Evolutionary conservation across 2,888 invertebrate species (phyloP).

Genomic region (Erebia palarica): DNA sequence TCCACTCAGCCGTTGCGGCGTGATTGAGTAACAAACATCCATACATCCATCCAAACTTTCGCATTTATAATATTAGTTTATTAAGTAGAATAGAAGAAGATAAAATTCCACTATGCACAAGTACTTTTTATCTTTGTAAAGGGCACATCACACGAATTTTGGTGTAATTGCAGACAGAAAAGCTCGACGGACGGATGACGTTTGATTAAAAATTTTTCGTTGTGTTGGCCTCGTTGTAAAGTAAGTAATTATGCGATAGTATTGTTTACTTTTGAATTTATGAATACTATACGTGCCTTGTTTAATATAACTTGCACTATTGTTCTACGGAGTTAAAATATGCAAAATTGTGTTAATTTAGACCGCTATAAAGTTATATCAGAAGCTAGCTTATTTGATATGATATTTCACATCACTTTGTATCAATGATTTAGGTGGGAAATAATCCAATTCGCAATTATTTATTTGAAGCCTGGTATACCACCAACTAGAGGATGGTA

Average conservation of each 20-base stretch:
- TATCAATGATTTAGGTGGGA: background rate
- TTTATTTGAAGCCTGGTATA: too few species aligned
- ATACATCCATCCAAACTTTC: too few species aligned
- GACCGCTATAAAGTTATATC: background rate
- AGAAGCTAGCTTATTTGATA: background rate
- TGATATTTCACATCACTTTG: background rate
- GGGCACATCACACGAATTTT: slow-evolving; percentile 41
- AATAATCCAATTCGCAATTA: too few species aligned
- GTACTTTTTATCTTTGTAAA: slow-evolving; percentile 29
- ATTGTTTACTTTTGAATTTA: slow-evolving; percentile 24
- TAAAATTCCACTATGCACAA: too few species aligned
- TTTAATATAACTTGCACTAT: slow-evolving; percentile 11
- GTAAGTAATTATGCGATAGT: slow-evolving; percentile 33
- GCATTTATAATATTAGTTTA: too few species aligned
- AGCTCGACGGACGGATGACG: slow-evolving; percentile 37
- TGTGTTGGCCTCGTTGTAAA: slow-evolving; percentile 29
- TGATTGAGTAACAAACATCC: too few species aligned
- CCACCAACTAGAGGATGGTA: too few species aligned
- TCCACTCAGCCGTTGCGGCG: too few species aligned
- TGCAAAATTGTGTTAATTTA: background rate
- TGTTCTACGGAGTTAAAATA: slow-evolving; percentile 2
- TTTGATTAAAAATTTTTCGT: slow-evolving; percentile 41
- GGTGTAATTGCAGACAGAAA: slow-evolving; percentile 40
- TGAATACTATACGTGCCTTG: slow-evolving; percentile 5
- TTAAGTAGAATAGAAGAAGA: too few species aligned